Conservation (phyloP, 2,888 invertebrate genomes). For the Eumacrocentrus americanus region DNA sequence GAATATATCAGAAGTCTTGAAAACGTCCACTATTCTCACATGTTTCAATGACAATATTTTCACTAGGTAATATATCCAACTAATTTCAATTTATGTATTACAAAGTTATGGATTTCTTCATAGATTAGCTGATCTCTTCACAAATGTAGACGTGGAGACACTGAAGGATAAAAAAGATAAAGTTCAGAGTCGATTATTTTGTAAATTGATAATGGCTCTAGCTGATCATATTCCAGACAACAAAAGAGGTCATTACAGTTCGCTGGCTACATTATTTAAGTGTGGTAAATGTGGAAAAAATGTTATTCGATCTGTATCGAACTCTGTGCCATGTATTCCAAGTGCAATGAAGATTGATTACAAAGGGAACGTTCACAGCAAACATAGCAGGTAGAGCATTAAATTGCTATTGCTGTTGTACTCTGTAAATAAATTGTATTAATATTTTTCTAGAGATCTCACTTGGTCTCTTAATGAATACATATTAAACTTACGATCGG, state of each 20-base stretch:
- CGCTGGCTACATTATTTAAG: constrained; percentile 77
- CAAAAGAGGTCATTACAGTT: constrained; percentile 79
- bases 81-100: constrained; percentile 1
- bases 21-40: constrained; percentile 83
- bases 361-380: constrained; percentile 74
- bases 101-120: constrained; percentile 9
- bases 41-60: constrained; percentile 80
- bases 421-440: neutral
- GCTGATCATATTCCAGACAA: constrained; percentile 79
- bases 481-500: constrained; percentile 75
- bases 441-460: constrained; percentile 66
- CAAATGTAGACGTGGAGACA: constrained; percentile 83
- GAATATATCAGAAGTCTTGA: constrained; percentile 85
- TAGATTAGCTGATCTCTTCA: constrained; percentile 86
- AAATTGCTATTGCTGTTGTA: neutral
- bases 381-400: constrained; percentile 68
- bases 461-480: constrained; percentile 84
- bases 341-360: constrained; percentile 75
- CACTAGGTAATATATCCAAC: constrained; percentile 53
- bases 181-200: constrained; percentile 82
- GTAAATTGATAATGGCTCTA: constrained; percentile 80
- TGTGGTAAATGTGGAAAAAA: constrained; percentile 79
- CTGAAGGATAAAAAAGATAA: constrained; percentile 89
- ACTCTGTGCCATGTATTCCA: constrained; percentile 75
- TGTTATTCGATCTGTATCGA: constrained; percentile 73